A percentile compares a stretch with the other conserved stretches of the same genome.
phyloP scores from a whole-genome alignment of 1,140 invertebrate genomes.

The Zaprionus nigranus region DNA sequence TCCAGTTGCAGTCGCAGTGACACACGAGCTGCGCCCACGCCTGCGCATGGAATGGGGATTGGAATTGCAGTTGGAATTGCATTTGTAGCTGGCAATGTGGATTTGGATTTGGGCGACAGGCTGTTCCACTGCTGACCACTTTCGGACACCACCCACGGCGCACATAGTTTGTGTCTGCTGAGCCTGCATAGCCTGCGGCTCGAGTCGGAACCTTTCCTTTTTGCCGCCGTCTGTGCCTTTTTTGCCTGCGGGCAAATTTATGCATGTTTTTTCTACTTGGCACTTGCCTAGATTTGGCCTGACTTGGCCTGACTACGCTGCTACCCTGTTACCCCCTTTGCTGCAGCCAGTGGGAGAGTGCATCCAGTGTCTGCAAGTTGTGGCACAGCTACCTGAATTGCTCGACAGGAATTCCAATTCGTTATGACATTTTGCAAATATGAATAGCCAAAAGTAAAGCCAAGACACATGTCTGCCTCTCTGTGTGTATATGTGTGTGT shows the following conservation, averaged over 20 bases:
- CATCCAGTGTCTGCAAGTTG: background rate
- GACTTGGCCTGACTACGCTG: slow-evolving; percentile 4
- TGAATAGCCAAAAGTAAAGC: slow-evolving; percentile 25
- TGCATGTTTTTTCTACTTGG: slow-evolving; percentile 40
- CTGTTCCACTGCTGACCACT: slow-evolving; percentile 21
- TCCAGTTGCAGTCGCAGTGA: slow-evolving; percentile 26
- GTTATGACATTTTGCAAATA: slow-evolving; percentile 68
- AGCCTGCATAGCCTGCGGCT: slow-evolving; percentile 40
- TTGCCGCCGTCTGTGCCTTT: slow-evolving; percentile 39
- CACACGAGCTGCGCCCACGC: slow-evolving; percentile 49
- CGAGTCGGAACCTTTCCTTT: slow-evolving; percentile 65
- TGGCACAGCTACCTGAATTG: slow-evolving; percentile 37
- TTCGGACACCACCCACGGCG: slow-evolving; percentile 47
- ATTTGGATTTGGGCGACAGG: slow-evolving; percentile 22
- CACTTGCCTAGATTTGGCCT: slow-evolving; percentile 53
- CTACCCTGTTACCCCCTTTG: too few species aligned
- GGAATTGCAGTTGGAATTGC: background rate
- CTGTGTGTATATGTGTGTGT: background rate
- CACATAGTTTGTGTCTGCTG: background rate
- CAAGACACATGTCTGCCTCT: slow-evolving; percentile 6
- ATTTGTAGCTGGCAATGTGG: background rate
- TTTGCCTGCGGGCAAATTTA: slow-evolving; percentile 47
- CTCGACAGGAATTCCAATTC: slow-evolving; percentile 59
- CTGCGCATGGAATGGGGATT: background rate
- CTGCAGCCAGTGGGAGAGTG: background rate